Evolutionary conservation across 2,797 vertebrate genomes (phyloP).

Genomic region (Sebastolobus alascanus): DNA sequence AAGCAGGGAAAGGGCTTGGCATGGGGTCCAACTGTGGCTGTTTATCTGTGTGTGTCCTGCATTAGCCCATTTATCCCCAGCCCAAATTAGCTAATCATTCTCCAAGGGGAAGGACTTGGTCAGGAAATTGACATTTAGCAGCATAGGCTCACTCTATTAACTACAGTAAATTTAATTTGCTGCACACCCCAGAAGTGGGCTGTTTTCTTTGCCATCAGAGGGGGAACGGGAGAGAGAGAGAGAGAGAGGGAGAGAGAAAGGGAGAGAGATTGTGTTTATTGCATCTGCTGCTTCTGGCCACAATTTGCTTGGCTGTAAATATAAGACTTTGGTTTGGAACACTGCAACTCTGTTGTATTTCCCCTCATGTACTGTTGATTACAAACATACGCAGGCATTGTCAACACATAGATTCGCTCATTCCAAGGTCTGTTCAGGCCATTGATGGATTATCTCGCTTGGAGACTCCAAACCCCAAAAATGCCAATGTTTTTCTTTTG

Average conservation of each 20-base stretch:
- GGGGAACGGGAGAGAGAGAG: conserved; percentile 47
- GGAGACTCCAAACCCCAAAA: conserved; percentile 64
- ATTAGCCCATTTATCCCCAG: conserved; percentile 87
- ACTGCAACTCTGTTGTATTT: conserved; percentile 70
- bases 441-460: conserved; percentile 76
- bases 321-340: conserved; percentile 76
- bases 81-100: conserved; percentile 87
- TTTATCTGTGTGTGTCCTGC: conserved; percentile 84
- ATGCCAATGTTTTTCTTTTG: conserved; percentile 68
- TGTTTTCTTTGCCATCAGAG: conserved; percentile 79
- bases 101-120: conserved; percentile 88
- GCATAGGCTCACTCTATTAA: conserved; percentile 89
- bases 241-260: conserved; percentile 26
- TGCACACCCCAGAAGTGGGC: conserved; percentile 83
- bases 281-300: conserved; percentile 82
- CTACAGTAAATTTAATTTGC: conserved; percentile 90
- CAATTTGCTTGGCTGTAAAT: conserved; percentile 81
- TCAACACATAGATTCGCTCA: conserved; percentile 73
- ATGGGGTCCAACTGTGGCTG: conserved; percentile 80
- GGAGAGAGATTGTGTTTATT: conserved; percentile 74
- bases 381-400: conserved; percentile 78
- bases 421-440: conserved; percentile 72
- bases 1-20: conserved; percentile 84
- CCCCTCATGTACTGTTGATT: conserved; percentile 80
- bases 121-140: conserved; percentile 90